These are phyloP conservation scores for Kuschelorhynchus macadamiae DNA, from an alignment of 2,888 invertebrate species.

Conservation along the genomic window DNA sequence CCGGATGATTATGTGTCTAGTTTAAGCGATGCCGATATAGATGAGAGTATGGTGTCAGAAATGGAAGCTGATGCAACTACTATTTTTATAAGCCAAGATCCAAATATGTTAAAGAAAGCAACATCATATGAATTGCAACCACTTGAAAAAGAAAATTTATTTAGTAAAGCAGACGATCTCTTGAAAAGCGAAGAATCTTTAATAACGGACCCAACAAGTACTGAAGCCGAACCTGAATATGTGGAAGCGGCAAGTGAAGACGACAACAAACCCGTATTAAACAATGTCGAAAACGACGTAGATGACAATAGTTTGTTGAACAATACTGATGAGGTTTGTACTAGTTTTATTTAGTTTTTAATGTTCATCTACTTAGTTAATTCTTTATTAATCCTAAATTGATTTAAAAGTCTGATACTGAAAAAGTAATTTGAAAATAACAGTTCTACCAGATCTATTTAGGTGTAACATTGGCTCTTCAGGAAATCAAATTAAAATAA, in stretches of 20 bases:
- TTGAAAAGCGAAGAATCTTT: constrained; percentile 28
- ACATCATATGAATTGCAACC: constrained; percentile 20
- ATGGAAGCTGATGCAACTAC: constrained; percentile 31
- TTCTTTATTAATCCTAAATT: too few relatives aligned
- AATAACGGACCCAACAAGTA: constrained; percentile 10
- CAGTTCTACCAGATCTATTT: too few relatives aligned
- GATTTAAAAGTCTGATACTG: too few relatives aligned
- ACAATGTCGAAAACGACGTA: not conserved
- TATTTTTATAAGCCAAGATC: constrained; percentile 26
- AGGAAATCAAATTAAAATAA: too few relatives aligned
- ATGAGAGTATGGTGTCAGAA: constrained; percentile 22
- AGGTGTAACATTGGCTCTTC: too few relatives aligned
- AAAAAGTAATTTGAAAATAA: too few relatives aligned
- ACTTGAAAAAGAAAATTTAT: constrained; percentile 33
- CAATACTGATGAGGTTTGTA: constrained; percentile 4
- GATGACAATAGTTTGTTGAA: constrained; percentile 12
- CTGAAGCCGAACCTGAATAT: constrained; percentile 10
- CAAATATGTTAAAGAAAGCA: constrained; percentile 14
- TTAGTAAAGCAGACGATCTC: constrained; percentile 35
- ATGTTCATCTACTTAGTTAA: too few relatives aligned
- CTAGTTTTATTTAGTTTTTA: too few relatives aligned
- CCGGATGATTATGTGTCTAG: not conserved
- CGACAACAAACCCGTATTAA: not conserved
- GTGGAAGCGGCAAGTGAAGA: constrained; percentile 15
- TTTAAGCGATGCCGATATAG: not conserved